Evolutionary conservation across 2,113 vertebrate genomes (phyloP).

Genomic region (Psettodes erumei): DNA sequence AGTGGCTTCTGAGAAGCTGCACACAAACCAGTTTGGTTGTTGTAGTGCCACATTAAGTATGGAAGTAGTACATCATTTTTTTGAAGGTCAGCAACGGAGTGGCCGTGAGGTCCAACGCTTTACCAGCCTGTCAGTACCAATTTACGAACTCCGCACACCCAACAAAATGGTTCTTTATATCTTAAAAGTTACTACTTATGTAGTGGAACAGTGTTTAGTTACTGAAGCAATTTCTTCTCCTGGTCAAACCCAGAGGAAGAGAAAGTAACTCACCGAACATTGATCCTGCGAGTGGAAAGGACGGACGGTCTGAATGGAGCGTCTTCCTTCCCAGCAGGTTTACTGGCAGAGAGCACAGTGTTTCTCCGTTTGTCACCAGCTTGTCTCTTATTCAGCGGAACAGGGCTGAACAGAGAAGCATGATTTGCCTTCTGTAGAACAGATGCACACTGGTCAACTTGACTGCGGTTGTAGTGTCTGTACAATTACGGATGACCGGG

Average conservation of each 20-base stretch:
- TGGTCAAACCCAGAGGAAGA: rapidly evolving
- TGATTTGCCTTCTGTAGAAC: conserved; percentile 68
- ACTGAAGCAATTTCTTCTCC: not conserved
- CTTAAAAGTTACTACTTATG: not conserved
- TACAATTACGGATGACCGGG: not conserved
- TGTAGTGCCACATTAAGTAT: not conserved
- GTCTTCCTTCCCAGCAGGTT: conserved; percentile 66
- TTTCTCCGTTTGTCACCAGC: conserved; percentile 59
- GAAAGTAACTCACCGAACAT: conserved; percentile 85
- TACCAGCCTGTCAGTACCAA: too few species aligned
- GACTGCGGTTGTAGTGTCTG: not conserved
- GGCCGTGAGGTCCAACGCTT: not conserved
- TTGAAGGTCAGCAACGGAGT: not conserved
- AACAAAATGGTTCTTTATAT: not conserved
- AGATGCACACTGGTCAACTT: not conserved
- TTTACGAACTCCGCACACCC: not conserved
- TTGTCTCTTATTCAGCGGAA: conserved; percentile 50
- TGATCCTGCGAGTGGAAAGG: conserved; percentile 88
- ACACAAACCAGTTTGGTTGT: not conserved
- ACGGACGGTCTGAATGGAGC: conserved; percentile 79
- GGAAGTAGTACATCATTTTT: not conserved
- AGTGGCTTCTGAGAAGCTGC: conserved; percentile 91
- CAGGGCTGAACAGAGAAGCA: conserved; percentile 83
- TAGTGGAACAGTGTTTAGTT: too few species aligned
- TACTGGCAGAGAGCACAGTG: conserved; percentile 59